phyloP scores from a whole-genome alignment of 2,113 vertebrate species.

The Engystomops pustulosus region DNA sequence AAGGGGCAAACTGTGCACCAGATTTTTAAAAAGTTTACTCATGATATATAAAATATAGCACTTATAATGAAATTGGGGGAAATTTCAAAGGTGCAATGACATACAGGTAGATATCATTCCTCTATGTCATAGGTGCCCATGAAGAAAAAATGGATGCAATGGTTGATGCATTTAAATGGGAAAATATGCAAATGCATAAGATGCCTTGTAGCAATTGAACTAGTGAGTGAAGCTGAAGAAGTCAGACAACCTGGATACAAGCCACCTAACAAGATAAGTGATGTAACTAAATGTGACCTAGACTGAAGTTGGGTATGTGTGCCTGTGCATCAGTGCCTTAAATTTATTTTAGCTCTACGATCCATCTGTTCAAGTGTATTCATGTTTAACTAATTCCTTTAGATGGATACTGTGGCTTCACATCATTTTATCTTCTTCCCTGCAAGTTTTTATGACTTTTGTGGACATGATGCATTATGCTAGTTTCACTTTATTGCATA shows the following conservation, averaged over 20 bases:
- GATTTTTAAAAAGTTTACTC: too few relatives aligned
- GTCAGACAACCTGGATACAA: conserved; percentile 14
- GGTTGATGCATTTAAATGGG: too few relatives aligned
- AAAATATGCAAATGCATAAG: too few relatives aligned
- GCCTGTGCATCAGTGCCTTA: conserved; percentile 26
- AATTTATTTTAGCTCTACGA: conserved; percentile 37
- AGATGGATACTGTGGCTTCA: conserved; percentile 4
- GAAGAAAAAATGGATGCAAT: too few relatives aligned
- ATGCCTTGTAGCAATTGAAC: too few relatives aligned
- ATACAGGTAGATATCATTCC: too few relatives aligned
- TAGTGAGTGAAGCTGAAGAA: not conserved
- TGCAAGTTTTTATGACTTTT: conserved; percentile 46
- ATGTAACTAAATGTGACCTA: conserved; percentile 34
- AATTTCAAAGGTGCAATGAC: too few relatives aligned
- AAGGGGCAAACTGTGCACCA: too few relatives aligned
- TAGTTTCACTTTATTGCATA: conserved; percentile 36
- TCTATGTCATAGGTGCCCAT: too few relatives aligned
- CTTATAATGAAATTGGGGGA: too few relatives aligned
- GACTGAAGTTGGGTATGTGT: not conserved
- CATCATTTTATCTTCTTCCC: conserved; percentile 28
- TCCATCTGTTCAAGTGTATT: conserved; percentile 44
- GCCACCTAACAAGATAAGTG: conserved; percentile 35
- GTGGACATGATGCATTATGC: conserved; percentile 44
- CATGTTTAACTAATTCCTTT: conserved; percentile 43
- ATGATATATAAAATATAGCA: too few relatives aligned